phyloP scores from a whole-genome alignment of 1,140 invertebrate species.

The Hyposmocoma kahamanoa region DNA sequence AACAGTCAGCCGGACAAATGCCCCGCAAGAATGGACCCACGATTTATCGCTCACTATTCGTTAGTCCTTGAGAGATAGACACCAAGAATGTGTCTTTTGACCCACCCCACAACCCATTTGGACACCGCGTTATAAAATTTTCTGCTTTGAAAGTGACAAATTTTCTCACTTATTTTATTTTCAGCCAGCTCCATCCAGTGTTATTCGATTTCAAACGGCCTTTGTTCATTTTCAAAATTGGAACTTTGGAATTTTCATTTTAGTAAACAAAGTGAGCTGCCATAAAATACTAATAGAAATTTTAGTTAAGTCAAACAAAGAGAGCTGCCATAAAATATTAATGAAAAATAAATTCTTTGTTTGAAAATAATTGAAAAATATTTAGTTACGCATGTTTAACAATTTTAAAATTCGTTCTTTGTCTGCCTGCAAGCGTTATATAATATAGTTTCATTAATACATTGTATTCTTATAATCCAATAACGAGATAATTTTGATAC shows the following conservation, averaged over 20 bases:
- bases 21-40: constrained; percentile 24
- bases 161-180: no score
- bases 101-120: not conserved
- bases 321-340: not conserved
- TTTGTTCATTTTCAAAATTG: not conserved
- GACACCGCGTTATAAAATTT: constrained; percentile 1
- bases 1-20: constrained; percentile 31
- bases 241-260: not conserved
- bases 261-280: not conserved
- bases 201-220: no score
- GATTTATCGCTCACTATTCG: constrained; percentile 32
- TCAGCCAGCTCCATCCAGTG: no score
- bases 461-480: no score
- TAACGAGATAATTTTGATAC: no score
- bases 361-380: no score
- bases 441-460: no score
- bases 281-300: not conserved
- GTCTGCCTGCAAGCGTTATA: no score
- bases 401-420: no score
- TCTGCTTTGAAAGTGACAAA: not conserved
- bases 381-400: no score
- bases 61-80: constrained; percentile 13
- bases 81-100: constrained; percentile 7
- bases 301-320: not conserved
- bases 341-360: no score